Conservation (phyloP, 2,797 vertebrate species). For the Anolis apletophallus region DNA sequence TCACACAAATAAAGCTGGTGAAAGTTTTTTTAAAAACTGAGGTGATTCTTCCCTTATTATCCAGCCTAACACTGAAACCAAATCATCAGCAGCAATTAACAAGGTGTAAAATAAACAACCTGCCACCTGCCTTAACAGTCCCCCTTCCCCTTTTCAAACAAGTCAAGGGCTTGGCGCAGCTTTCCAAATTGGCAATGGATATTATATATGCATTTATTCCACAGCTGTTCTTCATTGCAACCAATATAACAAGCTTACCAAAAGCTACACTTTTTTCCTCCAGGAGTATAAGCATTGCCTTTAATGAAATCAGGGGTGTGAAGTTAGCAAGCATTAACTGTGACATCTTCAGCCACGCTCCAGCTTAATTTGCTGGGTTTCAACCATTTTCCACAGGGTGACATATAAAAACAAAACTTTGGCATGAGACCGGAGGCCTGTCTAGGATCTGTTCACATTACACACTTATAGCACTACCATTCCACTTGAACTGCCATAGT, state of each 20-base stretch:
- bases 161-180: constrained; percentile 62
- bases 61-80: constrained; percentile 59
- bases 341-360: constrained; percentile 54
- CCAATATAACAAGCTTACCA: constrained; percentile 71
- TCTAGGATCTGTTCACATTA: too few species aligned
- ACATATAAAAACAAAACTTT: background rate
- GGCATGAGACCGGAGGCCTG: too few species aligned
- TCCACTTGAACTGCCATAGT: too few species aligned
- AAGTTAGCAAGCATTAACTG: constrained; percentile 60
- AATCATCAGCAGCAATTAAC: constrained; percentile 68
- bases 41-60: constrained; percentile 67
- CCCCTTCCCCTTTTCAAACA: constrained; percentile 59
- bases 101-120: constrained; percentile 75
- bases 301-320: constrained; percentile 71
- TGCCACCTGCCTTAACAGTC: constrained; percentile 70
- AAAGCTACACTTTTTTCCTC: constrained; percentile 43
- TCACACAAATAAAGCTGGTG: constrained; percentile 60
- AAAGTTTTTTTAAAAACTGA: constrained; percentile 50
- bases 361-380: constrained; percentile 61
- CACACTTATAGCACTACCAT: too few species aligned
- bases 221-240: constrained; percentile 72
- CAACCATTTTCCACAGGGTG: constrained; percentile 52
- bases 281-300: constrained; percentile 42
- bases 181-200: constrained; percentile 68
- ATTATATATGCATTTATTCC: constrained; percentile 70